phyloP scores from a whole-genome alignment of 2,888 invertebrate genomes.

The Thyatira batis region DNA sequence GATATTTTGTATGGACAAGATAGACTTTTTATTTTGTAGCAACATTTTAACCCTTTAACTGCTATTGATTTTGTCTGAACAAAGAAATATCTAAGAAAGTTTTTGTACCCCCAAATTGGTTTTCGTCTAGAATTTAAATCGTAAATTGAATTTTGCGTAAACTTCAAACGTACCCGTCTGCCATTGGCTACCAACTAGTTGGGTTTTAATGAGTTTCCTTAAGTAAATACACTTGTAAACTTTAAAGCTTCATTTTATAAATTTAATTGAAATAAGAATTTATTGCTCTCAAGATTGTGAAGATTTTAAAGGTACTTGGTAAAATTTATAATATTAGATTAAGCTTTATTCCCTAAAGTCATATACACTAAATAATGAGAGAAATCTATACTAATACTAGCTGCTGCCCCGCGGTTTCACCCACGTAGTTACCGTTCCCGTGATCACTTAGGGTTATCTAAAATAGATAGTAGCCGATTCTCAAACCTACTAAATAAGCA shows the following conservation, averaged over 20 bases:
- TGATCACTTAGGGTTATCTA: too few species aligned
- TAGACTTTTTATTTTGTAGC: too few species aligned
- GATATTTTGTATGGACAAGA: too few species aligned
- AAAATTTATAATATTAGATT: too few species aligned
- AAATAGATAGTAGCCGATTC: too few species aligned
- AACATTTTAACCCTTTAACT: not conserved
- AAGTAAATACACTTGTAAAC: slow-evolving; percentile 27
- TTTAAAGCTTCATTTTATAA: slow-evolving; percentile 7
- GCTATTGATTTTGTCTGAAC: not conserved
- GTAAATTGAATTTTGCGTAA: slow-evolving; percentile 38
- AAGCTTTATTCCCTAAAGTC: too few species aligned
- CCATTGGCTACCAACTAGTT: slow-evolving; percentile 20
- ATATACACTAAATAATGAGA: too few species aligned
- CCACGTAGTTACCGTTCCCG: too few species aligned
- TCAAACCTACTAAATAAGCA: too few species aligned
- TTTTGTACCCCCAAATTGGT: slow-evolving; percentile 4
- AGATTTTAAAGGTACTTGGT: too few species aligned
- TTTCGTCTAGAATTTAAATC: slow-evolving; percentile 5
- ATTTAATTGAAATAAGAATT: not conserved
- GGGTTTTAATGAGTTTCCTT: slow-evolving; percentile 47
- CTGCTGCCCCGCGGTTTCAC: too few species aligned
- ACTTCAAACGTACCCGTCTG: slow-evolving; percentile 28
- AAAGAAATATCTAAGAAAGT: not conserved
- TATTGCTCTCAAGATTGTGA: not conserved
- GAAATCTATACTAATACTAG: too few species aligned